These are phyloP conservation scores for Haliclona indistincta DNA, from an alignment of 37 sponge, comb jelly and placozoan species.

Conservation along the genomic window DNA sequence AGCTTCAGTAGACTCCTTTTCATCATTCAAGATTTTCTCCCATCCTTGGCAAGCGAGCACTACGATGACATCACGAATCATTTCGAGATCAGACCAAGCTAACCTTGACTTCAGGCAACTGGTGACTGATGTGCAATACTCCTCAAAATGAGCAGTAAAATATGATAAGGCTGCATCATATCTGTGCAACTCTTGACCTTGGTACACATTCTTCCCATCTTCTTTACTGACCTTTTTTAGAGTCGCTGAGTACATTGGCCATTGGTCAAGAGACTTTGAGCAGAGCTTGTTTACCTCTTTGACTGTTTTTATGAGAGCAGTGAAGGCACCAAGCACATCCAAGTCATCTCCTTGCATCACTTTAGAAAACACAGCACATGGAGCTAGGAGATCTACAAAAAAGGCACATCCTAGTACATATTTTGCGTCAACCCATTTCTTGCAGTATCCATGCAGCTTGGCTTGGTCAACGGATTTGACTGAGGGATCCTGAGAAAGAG, in stretches of 20 bases:
- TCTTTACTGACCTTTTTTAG: slow-evolving; percentile 9
- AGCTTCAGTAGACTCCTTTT: too few species aligned
- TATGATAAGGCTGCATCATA: slow-evolving; percentile 8
- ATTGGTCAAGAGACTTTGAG: slow-evolving; percentile 2
- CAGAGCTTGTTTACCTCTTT: not conserved
- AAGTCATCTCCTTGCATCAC: slow-evolving; percentile 18
- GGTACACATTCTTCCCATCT: slow-evolving; percentile 14
- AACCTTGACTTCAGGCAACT: too few species aligned
- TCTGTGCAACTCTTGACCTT: slow-evolving; percentile 8
- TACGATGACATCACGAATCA: slow-evolving; percentile 28
- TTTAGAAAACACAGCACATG: slow-evolving; percentile 33
- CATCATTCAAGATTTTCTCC: too few species aligned
- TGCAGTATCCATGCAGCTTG: slow-evolving; percentile 51
- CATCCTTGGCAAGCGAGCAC: slow-evolving; percentile 7
- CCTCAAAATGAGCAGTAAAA: too few species aligned
- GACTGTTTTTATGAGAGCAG: slow-evolving; percentile 14
- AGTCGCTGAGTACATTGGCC: slow-evolving; percentile 13
- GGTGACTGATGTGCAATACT: too few species aligned
- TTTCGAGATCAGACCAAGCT: too few species aligned
- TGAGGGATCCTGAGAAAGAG: slow-evolving; percentile 45
- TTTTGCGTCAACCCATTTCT: slow-evolving; percentile 62
- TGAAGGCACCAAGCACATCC: slow-evolving; percentile 30
- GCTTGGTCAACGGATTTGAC: slow-evolving; percentile 56
- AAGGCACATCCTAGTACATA: slow-evolving; percentile 73
- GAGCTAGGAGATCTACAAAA: slow-evolving; percentile 54